These are phyloP conservation scores for Equus przewalskii DNA, from an alignment of 2,113 vertebrate species.

Conservation along the genomic window DNA sequence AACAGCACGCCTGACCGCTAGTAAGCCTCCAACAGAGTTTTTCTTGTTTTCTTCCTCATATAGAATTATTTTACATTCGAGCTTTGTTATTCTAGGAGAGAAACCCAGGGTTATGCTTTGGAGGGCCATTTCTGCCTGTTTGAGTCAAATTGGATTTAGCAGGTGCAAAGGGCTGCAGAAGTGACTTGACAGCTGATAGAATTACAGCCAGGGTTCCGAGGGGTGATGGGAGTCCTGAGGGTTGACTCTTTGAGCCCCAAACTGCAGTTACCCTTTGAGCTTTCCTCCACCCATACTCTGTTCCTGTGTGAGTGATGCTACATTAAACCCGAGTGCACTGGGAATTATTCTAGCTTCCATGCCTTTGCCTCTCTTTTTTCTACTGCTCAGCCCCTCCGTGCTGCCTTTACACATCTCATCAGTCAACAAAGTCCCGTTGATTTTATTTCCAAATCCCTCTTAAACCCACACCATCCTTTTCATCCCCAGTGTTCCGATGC, in stretches of 20 bases:
- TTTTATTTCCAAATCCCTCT: slow-evolving; percentile 29
- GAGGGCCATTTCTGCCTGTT: background rate
- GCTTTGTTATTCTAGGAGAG: slow-evolving; percentile 1
- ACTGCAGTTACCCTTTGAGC: background rate
- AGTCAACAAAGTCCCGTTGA: background rate
- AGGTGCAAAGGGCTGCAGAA: slow-evolving; percentile 55
- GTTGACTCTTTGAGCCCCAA: background rate
- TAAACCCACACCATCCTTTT: background rate
- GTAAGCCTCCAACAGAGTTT: background rate
- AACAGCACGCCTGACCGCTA: background rate
- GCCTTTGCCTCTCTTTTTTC: background rate
- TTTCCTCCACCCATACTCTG: rapidly evolving
- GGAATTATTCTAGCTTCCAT: background rate
- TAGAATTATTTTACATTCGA: slow-evolving; percentile 50
- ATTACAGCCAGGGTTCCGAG: slow-evolving; percentile 30
- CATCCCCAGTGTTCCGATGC: background rate
- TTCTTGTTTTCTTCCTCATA: background rate
- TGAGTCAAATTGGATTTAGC: slow-evolving; percentile 70
- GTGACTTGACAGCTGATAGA: background rate
- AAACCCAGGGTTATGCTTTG: background rate
- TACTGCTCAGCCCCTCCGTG: background rate
- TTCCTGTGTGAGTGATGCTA: background rate
- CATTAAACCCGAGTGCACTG: too few relatives aligned
- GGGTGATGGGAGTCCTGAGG: background rate
- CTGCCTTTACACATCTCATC: background rate